A percentile compares a stretch with the other conserved stretches of the same genome.
These are phyloP conservation scores for Trogon surrucura DNA, from an alignment of 2,113 vertebrate genomes.

Conservation along the genomic window DNA sequence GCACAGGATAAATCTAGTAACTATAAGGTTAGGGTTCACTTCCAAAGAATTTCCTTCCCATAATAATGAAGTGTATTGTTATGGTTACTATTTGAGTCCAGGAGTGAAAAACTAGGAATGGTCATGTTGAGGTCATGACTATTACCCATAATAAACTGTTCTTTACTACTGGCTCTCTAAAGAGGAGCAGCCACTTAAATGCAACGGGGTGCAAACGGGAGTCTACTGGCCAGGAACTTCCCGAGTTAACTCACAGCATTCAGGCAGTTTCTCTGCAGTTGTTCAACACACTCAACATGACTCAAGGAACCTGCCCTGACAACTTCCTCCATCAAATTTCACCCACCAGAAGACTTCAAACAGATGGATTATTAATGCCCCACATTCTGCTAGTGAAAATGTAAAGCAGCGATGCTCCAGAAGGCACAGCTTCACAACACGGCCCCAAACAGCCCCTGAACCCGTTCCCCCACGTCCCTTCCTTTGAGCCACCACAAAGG, in stretches of 20 bases:
- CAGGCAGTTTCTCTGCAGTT: not conserved
- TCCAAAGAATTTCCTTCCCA: not conserved
- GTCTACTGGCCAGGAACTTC: not conserved
- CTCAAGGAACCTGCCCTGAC: not conserved
- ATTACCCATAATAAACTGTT: not conserved
- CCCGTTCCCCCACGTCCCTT: not conserved
- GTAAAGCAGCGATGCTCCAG: not conserved
- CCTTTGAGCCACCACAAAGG: not conserved
- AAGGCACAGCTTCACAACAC: not conserved
- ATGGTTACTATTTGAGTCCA: not conserved
- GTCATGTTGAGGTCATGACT: not conserved
- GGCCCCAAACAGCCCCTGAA: not conserved
- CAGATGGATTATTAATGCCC: not conserved
- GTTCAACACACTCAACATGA: not conserved
- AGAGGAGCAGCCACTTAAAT: not conserved
- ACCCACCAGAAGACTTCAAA: not conserved
- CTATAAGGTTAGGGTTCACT: not conserved
- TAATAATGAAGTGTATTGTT: not conserved
- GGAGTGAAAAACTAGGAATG: not conserved
- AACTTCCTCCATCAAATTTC: not conserved
- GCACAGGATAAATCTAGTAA: not conserved
- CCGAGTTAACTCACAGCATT: fast-evolving
- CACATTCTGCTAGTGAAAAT: not conserved
- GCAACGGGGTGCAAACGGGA: not conserved
- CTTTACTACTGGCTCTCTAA: not conserved